A percentile compares a stretch with the other conserved stretches of the same genome.
Conservation (phyloP, 2,888 invertebrate genomes). For the Penaeus monodon region DNA sequence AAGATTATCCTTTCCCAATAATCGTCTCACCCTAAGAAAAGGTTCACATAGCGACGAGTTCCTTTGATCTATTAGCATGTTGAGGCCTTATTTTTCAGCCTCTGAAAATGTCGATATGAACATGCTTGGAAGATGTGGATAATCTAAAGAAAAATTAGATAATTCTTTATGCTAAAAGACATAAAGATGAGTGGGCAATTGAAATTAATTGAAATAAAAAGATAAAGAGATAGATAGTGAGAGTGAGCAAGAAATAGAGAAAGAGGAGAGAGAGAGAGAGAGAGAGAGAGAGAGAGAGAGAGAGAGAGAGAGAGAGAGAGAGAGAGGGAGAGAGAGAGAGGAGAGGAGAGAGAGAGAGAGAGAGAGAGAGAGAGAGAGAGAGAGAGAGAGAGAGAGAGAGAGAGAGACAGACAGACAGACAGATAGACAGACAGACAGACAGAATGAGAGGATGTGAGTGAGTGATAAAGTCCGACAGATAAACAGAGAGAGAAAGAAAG, state of each 20-base stretch:
- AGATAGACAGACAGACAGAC: not conserved
- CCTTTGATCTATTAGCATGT: too few relatives aligned
- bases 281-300: not conserved
- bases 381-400: not conserved
- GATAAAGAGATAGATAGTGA: not conserved
- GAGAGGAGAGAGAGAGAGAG: conserved; percentile 23
- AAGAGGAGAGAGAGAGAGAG: conserved; percentile 34
- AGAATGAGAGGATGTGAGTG: not conserved
- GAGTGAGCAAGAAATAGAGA: conserved; percentile 21
- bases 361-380: not conserved
- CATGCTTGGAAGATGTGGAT: too few relatives aligned
- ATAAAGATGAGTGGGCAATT: too few relatives aligned
- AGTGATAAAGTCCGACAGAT: not conserved
- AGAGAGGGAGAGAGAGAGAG: conserved; percentile 28
- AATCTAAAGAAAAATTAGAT: too few relatives aligned
- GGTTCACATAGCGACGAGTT: too few relatives aligned
- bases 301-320: conserved; percentile 15
- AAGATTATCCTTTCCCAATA: too few relatives aligned
- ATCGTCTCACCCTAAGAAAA: too few relatives aligned
- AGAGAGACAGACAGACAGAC: not conserved
- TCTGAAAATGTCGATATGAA: too few relatives aligned
- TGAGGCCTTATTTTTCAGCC: too few relatives aligned
- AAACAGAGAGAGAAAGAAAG: not conserved
- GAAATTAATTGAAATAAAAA: not conserved
- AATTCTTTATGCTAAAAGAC: too few relatives aligned